Conservation (phyloP, 2,888 invertebrate genomes). For the Tiliacea aurago region DNA sequence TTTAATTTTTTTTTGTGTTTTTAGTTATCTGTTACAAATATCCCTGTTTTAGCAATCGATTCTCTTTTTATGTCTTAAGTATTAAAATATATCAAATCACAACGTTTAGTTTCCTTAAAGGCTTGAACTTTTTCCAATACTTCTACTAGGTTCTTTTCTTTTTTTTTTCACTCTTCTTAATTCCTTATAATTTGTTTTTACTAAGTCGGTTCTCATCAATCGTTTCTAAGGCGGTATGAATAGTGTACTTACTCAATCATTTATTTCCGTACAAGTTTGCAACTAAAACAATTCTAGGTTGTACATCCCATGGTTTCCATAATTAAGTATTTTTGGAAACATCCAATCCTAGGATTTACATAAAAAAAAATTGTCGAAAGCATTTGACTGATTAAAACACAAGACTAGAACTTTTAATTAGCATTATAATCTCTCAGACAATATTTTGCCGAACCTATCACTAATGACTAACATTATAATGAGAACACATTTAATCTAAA, state of each 20-base stretch:
- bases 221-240: background rate
- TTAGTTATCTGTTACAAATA: background rate
- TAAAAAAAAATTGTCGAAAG: slow-evolving; percentile 1
- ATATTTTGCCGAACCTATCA: slow-evolving; percentile 57
- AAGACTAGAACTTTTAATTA: slow-evolving; percentile 2
- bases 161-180: background rate
- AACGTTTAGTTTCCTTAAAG: slow-evolving; percentile 15
- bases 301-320: slow-evolving; percentile 3
- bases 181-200: background rate
- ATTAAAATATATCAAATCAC: slow-evolving; percentile 20
- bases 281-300: background rate
- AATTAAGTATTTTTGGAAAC: background rate
- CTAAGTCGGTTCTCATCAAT: background rate
- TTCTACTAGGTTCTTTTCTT: background rate
- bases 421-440: slow-evolving; percentile 35
- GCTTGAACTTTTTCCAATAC: slow-evolving; percentile 7
- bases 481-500: slow-evolving; percentile 54
- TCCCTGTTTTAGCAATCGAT: background rate
- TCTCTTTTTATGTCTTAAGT: background rate
- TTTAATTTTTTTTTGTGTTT: background rate
- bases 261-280: background rate
- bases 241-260: background rate
- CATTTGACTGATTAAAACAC: slow-evolving; percentile 8
- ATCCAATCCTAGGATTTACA: background rate
- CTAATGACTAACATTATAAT: slow-evolving; percentile 52